Evolutionary conservation across 2,888 invertebrate species (phyloP), one percentile per base, ranked within the genome.

Genomic region (Cryptosula pallasiana): DNA sequence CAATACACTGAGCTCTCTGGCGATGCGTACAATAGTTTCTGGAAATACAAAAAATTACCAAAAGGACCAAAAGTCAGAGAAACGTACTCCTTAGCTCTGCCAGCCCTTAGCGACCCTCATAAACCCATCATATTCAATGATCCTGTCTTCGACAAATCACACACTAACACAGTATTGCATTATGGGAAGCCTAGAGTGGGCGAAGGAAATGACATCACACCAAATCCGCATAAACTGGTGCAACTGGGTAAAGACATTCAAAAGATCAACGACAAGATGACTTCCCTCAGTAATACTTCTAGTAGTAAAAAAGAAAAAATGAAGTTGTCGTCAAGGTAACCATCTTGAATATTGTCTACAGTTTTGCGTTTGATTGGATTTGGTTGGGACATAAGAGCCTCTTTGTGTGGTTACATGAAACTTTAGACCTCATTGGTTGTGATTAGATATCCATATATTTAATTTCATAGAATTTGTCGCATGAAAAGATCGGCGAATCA

Each of bases 401-500:
- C n/a, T n/a, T n/a, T n/a, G n/a, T n/a, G n/a, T n/a, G n/a, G n/a
- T n/a, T n/a, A n/a, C n/a, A n/a, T n/a, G n/a, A n/a, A n/a, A n/a
- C n/a, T n/a, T n/a, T n/a, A n/a, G n/a, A n/a, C n/a, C n/a, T n/a
- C n/a, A n/a, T n/a, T n/a, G n/a, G n/a, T n/a, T n/a, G n/a, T n/a
- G n/a, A 45, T 5, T 45, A 45, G 45, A 45, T 20, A 13, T 5
- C 45, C 20, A 20, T 45, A 45, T 45, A 5, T 45, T 45, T 45
- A 20, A 13, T 45, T 45, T 45, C 45, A 23, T 80, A 88, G 97
- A 75, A 97, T 96, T 36, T 98, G 97, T 84, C 90, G 97, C 36
- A 88, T 98, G 80, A 98, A 98, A 89, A 98, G 98, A 86, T 98
- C 97, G 86, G 98, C 98, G 1, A 97, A 97, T 83, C 97, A 98